Base-by-base conservation (phyloP, 1,140 invertebrate species). In the Saxidomus purpurata region DNA sequence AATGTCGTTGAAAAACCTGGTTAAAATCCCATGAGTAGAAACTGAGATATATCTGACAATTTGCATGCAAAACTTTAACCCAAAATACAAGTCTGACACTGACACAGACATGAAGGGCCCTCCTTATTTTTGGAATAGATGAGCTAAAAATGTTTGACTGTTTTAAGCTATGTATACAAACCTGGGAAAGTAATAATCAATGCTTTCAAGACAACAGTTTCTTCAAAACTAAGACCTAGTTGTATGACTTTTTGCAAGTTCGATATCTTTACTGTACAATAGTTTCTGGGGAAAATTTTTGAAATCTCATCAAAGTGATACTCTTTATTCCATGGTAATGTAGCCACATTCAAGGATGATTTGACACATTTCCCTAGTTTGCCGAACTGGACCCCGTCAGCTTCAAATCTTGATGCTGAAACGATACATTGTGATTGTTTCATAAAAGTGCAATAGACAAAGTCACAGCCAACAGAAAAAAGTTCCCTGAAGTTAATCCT, bases 221-320 rank as follows among this genome's bases (percentile, higher is more conserved):
- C 85, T n/a, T 87, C 69, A 67, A 87, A 43, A 11, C 71, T 79
- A 13, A 87, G 52, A 4, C 28, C 28, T 11, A 87, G 28, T 31
- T 59, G 55, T 19, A 36, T 6, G n/a, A 87, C 52, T 47, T 47
- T 4, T 28, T n/a, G 19, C 15, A 69, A n/a, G 22, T 36, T 25
- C 1, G n/a, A 2, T 1, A 84, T 71, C 36, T 84, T 71, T 31
- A 4, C 28, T 1, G 49, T 31, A 59, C 79, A 81, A n/a, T 49
- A 84, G 28, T 74, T 43, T 47, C 15, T 2, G 9, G 82, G 82
- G 38, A 84, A 49, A 15, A 84, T 67, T 71, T 84, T 84, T 3
- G 19, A 52, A 31, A 90, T 77, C 43, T 90, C 89, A 19, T 90
- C 81, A 22, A 90, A n/a, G 43, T 90, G 89, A 40, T 90, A 90